Conservation (phyloP, 2,888 invertebrate genomes). For the Dione vanillae region DNA sequence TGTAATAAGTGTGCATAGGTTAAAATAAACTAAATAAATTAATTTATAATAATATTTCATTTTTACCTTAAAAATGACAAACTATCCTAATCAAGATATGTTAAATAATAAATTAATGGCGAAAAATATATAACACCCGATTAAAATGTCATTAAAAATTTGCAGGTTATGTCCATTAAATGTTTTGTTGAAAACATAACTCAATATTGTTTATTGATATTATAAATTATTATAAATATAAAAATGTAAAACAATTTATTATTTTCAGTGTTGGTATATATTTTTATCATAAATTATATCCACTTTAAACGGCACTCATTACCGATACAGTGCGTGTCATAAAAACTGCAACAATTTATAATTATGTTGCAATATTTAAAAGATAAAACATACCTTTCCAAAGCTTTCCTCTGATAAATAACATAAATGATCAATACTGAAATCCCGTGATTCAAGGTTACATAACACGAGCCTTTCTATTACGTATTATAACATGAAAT, state of each 20-base stretch:
- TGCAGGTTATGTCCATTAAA: slow-evolving; percentile 12
- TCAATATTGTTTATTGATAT: not conserved
- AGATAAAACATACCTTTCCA: slow-evolving; percentile 32
- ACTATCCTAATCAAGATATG: not conserved
- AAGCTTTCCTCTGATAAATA: slow-evolving; percentile 48
- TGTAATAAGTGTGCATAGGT: too few relatives aligned
- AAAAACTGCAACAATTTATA: slow-evolving; percentile 15
- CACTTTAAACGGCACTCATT: not conserved
- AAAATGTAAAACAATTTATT: not conserved
- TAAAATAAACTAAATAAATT: too few relatives aligned
- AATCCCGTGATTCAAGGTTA: slow-evolving; percentile 84
- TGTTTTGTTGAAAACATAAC: not conserved
- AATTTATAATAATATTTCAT: too few relatives aligned
- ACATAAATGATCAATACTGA: slow-evolving; percentile 71
- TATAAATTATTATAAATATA: not conserved
- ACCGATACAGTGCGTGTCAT: slow-evolving; percentile 22
- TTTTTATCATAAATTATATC: slow-evolving; percentile 7
- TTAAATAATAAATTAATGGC: not conserved
- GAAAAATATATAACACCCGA: not conserved
- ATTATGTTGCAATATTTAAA: slow-evolving; percentile 16
- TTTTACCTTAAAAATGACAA: not conserved
- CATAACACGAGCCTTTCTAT: slow-evolving; percentile 78
- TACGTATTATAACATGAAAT: slow-evolving; percentile 59
- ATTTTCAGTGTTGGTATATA: not conserved
- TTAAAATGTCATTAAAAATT: not conserved